Conservation (phyloP, 2,888 invertebrate genomes). For the Schizaphis graminum region DNA sequence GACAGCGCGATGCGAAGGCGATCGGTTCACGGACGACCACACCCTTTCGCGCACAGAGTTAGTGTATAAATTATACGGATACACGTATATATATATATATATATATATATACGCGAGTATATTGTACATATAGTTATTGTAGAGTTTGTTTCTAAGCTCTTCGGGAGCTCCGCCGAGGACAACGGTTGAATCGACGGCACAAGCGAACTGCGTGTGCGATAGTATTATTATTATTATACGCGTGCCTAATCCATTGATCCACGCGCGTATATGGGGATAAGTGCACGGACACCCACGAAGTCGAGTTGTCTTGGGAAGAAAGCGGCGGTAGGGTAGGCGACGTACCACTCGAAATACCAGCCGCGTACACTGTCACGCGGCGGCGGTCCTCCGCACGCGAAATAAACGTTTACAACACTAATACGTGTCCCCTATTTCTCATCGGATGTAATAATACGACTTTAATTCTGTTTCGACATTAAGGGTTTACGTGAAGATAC, state of each 20-base stretch:
- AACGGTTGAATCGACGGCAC: neutral
- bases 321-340: neutral
- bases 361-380: neutral
- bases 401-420: neutral
- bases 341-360: neutral
- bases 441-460: neutral
- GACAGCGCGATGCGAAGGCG: neutral
- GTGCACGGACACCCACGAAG: neutral
- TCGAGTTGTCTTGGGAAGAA: neutral
- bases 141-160: neutral
- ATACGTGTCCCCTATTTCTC: neutral
- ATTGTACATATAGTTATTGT: neutral
- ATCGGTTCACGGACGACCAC: neutral
- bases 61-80: neutral
- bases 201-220: neutral
- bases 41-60: neutral
- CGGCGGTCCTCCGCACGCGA: neutral
- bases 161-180: neutral
- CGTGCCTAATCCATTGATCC: neutral
- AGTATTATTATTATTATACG: neutral
- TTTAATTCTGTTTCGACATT: neutral
- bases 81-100: neutral
- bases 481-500: neutral
- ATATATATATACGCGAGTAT: too few relatives aligned
- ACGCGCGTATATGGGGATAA: neutral